A percentile compares a stretch with the other conserved stretches of the same genome.
These are phyloP conservation scores for Pogonophryne albipinna DNA, from an alignment of 2,797 vertebrate genomes.

Conservation along the genomic window DNA sequence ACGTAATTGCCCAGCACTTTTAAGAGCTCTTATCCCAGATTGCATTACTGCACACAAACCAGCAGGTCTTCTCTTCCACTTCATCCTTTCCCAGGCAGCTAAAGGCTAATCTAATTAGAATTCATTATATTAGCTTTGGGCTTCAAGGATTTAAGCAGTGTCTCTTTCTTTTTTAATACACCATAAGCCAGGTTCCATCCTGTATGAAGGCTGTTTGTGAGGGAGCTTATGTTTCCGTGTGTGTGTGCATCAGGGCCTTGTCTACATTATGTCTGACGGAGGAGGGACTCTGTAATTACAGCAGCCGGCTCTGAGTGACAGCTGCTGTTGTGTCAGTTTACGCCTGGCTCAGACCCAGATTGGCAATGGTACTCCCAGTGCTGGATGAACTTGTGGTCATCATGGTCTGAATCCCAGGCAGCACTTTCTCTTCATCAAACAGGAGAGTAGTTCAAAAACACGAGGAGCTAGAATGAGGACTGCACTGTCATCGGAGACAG, in stretches of 20 bases:
- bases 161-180: slow-evolving; percentile 41
- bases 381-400: slow-evolving; percentile 22
- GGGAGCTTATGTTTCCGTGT: slow-evolving; percentile 27
- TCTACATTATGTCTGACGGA: slow-evolving; percentile 23
- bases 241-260: slow-evolving; percentile 9
- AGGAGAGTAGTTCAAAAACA: background rate
- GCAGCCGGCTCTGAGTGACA: slow-evolving; percentile 47
- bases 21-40: slow-evolving; percentile 20
- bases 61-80: slow-evolving; percentile 23
- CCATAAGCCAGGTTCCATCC: slow-evolving; percentile 9
- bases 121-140: slow-evolving; percentile 53
- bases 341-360: slow-evolving; percentile 52
- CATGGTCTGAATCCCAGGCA: background rate
- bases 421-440: background rate
- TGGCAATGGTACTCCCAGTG: background rate
- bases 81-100: slow-evolving; percentile 10
- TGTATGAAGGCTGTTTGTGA: slow-evolving; percentile 30
- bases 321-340: slow-evolving; percentile 56
- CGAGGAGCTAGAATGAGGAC: background rate
- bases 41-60: slow-evolving; percentile 30
- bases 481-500: no score
- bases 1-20: slow-evolving; percentile 27
- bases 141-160: slow-evolving; percentile 39
- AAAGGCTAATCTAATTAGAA: slow-evolving; percentile 63
- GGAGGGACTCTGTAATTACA: slow-evolving; percentile 75